Evolutionary conservation across 2,888 invertebrate species (phyloP), one percentile per base, ranked within the genome.

Genomic region (Diarsia dahlii): DNA sequence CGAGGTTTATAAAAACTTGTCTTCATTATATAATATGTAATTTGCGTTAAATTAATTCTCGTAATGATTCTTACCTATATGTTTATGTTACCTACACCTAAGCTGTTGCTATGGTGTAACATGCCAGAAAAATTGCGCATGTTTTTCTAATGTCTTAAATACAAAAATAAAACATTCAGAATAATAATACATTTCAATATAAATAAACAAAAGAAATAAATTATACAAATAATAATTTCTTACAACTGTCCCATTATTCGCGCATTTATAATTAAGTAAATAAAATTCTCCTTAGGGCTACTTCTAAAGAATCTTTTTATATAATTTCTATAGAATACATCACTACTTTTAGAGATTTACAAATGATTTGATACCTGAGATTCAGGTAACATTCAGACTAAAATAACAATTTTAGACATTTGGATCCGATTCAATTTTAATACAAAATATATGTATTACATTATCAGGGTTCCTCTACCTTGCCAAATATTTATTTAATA

Each of bases 401-500:
- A 71, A 72, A 71, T 72, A 70, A 66, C 63, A 76, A 58, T 82
- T 82, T 72, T 75, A 69, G 72, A 81, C 46, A 77, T 79, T 70
- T 62, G 69, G 20, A 81, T 71, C 60, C 4, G 34, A 77, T 68
- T 50, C 45, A 70, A 72, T 68, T 81, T 81, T 50, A 54, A 66
- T 85, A 75, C 70, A 79, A 78, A 81, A 79, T 78, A 76, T 82
- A 85, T 76, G 69, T 70, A 71, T 72, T 80, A 82, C 77, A 77
- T 71, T 62, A 69, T 66, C 46, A 82, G 69, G 77, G 71, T 76
- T 76, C 28, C 68, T 84, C 68, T 84, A 82, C 63, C 12, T 67
- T 67, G 48, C 69, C 28, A 50, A 80, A 66, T 75, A 63, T 60
- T 71, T 23, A 8, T 23, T 60, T 45, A 70, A 76, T 56, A 74